These are phyloP conservation scores for Sardinella longiceps DNA, from an alignment of 2,797 vertebrate genomes.

Conservation along the genomic window DNA sequence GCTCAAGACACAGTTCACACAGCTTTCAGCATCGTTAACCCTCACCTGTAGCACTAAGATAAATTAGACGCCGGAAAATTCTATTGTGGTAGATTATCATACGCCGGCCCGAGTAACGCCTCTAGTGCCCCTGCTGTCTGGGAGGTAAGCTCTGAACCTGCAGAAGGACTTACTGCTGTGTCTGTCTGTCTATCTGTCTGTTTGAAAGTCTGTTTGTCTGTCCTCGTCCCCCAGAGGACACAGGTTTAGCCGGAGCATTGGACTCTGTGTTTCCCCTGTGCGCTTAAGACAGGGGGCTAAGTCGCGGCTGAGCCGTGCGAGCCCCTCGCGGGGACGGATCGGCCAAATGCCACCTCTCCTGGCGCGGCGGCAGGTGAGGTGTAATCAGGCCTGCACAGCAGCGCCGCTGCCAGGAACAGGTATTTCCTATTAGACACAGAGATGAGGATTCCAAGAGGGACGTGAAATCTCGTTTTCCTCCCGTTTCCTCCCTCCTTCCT, in stretches of 20 bases:
- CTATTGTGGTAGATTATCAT: conserved; percentile 27
- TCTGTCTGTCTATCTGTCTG: conserved; percentile 39
- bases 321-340: conserved; percentile 66
- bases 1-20: background rate
- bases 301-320: conserved; percentile 71
- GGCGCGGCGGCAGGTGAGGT: conserved; percentile 74
- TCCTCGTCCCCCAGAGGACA: conserved; percentile 66
- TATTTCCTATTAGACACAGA: conserved; percentile 81
- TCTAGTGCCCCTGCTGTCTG: background rate
- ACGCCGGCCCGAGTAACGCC: conserved; percentile 9
- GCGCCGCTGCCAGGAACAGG: conserved; percentile 74
- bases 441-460: conserved; percentile 70
- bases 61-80: background rate
- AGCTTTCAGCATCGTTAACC: background rate
- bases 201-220: conserved; percentile 21
- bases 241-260: conserved; percentile 72
- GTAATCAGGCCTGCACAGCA: conserved; percentile 73
- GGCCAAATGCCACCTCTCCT: conserved; percentile 81
- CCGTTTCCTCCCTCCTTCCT: conserved; percentile 51
- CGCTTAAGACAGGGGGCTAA: conserved; percentile 61
- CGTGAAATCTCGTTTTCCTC: conserved; percentile 67
- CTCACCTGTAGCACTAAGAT: background rate
- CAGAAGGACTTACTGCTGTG: conserved; percentile 36
- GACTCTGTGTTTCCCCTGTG: conserved; percentile 46
- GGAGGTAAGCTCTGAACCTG: background rate